Evolutionary conservation across 2,797 vertebrate genomes (phyloP).

Genomic region (Aplochiton taeniatus): DNA sequence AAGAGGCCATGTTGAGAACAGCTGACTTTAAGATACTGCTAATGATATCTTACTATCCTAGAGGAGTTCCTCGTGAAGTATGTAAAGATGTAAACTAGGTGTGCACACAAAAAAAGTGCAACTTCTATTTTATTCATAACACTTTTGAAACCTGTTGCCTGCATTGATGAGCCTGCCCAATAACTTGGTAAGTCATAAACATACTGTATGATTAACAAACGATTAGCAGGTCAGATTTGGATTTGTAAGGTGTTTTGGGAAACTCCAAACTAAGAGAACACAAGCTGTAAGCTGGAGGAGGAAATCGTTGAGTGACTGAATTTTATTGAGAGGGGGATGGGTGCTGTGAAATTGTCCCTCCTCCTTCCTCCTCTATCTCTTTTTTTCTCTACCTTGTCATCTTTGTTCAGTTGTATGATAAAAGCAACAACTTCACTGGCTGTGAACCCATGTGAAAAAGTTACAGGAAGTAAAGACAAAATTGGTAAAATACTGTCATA

Average conservation of each 20-base stretch:
- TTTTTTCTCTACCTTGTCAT: conserved; percentile 63
- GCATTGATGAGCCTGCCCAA: background rate
- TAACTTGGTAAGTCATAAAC: background rate
- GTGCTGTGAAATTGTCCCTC: conserved; percentile 64
- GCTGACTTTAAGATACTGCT: conserved; percentile 48
- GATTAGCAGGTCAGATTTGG: background rate
- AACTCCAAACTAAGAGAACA: conserved; percentile 29
- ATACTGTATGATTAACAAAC: background rate
- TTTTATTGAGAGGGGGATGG: conserved; percentile 61
- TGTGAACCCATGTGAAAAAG: too few species aligned
- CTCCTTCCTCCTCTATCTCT: conserved; percentile 66
- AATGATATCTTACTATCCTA: background rate
- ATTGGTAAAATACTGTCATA: too few species aligned
- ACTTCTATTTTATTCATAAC: background rate
- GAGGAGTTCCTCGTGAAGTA: background rate
- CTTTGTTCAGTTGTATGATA: conserved; percentile 67
- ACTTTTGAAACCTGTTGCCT: background rate
- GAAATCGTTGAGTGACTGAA: conserved; percentile 66
- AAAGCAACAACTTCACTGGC: conserved; percentile 44
- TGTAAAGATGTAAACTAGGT: background rate
- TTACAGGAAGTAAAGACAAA: too few species aligned
- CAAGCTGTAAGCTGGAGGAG: conserved; percentile 57
- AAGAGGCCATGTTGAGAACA: conserved; percentile 59
- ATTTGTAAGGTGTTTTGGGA: background rate
- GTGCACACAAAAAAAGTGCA: background rate